These are phyloP conservation scores for Schrankia costaestrigalis DNA, from an alignment of 2,888 invertebrate species.

Conservation along the genomic window DNA sequence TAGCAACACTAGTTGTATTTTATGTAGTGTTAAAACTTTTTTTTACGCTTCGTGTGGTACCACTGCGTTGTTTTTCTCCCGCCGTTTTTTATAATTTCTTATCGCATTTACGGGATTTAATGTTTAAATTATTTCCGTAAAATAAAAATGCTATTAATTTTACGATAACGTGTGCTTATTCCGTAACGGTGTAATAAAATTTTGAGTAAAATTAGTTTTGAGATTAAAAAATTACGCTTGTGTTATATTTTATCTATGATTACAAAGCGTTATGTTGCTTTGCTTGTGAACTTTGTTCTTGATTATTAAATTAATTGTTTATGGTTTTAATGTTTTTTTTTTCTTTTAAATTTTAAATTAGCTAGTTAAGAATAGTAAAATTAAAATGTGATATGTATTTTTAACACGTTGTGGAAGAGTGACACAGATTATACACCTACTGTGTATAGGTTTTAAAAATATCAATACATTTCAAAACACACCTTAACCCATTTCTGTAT, in stretches of 20 bases:
- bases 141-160: conserved; percentile 7
- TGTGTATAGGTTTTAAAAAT: too few relatives aligned
- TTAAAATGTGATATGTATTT: too few relatives aligned
- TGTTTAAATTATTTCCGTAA: conserved; percentile 10
- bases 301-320: conserved; percentile 2
- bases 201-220: conserved; percentile 7
- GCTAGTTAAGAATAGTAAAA: too few relatives aligned
- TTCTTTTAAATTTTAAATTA: too few relatives aligned
- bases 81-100: conserved; percentile 20
- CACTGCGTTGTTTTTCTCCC: conserved; percentile 9
- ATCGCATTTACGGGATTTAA: conserved; percentile 20
- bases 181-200: conserved; percentile 8
- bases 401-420: too few relatives aligned
- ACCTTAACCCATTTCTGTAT: too few relatives aligned
- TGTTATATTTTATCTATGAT: conserved; percentile 11
- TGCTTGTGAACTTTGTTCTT: conserved; percentile 4
- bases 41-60: conserved; percentile 15
- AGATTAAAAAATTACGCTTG: conserved; percentile 10
- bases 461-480: too few relatives aligned
- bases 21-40: conserved; percentile 20
- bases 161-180: conserved; percentile 11
- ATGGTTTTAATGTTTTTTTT: too few relatives aligned
- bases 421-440: too few relatives aligned
- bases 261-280: conserved; percentile 7
- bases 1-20: conserved; percentile 27